Percentiles rank a stretch among this genome's conserved stretches.
Evolutionary conservation across 2,888 invertebrate genomes (phyloP).

Genomic region (Tridacna crocea): DNA sequence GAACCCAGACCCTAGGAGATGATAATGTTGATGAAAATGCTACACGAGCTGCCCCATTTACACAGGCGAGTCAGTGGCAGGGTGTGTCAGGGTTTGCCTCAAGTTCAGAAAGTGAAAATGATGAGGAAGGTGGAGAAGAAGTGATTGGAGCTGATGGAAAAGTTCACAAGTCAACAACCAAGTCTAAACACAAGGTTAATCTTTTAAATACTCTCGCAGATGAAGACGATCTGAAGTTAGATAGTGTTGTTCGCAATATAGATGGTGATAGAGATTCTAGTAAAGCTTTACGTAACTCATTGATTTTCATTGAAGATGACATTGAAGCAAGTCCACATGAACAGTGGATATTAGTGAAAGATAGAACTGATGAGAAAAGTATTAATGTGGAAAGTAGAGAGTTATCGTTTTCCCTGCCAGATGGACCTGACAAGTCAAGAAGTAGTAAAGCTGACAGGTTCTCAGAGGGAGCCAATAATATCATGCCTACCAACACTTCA

Average conservation of each 20-base stretch:
- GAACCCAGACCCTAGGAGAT: slow-evolving; percentile 77
- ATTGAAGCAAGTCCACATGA: slow-evolving; percentile 68
- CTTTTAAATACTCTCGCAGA: slow-evolving; percentile 75
- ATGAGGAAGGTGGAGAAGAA: slow-evolving; percentile 71
- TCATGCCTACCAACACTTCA: slow-evolving; percentile 28
- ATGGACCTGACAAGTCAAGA: slow-evolving; percentile 42
- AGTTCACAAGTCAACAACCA: slow-evolving; percentile 65
- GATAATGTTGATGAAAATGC: slow-evolving; percentile 82
- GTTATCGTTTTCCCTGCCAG: slow-evolving; percentile 46
- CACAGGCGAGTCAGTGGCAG: slow-evolving; percentile 97
- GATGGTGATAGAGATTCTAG: slow-evolving; percentile 71
- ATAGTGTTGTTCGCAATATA: slow-evolving; percentile 76
- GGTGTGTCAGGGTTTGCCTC: slow-evolving; percentile 95
- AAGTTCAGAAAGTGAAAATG: slow-evolving; percentile 89
- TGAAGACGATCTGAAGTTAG: slow-evolving; percentile 76
- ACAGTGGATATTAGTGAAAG: slow-evolving; percentile 59
- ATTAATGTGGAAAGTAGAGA: slow-evolving; percentile 53
- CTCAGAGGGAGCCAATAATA: slow-evolving; percentile 26
- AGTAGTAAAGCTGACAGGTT: slow-evolving; percentile 41
- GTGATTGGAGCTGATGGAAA: slow-evolving; percentile 69
- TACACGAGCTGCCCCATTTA: slow-evolving; percentile 86
- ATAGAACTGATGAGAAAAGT: slow-evolving; percentile 62
- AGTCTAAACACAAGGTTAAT: slow-evolving; percentile 65
- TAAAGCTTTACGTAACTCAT: slow-evolving; percentile 71
- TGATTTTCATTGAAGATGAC: slow-evolving; percentile 76